Base-by-base conservation (phyloP, 2,113 vertebrate genomes). In the Nerophis ophidion region DNA sequence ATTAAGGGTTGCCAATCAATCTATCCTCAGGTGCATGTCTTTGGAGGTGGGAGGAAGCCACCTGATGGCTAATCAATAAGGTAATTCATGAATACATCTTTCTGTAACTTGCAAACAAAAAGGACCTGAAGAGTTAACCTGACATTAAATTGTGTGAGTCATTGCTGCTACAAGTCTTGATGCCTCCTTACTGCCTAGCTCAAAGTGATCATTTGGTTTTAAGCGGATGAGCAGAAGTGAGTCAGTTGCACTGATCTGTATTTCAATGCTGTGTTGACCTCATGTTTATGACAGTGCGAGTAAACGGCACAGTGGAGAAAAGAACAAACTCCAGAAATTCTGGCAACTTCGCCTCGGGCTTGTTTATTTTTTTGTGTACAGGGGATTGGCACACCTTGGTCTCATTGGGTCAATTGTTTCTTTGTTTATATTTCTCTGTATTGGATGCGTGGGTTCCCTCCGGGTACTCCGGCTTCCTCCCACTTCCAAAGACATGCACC, bases 261-360 rank as follows among this genome's bases (percentile, higher is more conserved):
- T 84, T 83, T 81, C 75, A 73, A 76, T 66, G 49, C 72, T 68
- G 62, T 57, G 54, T 64, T 40, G 44, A 55, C 63, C 57, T 58
- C n/a, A 0, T 63, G 70, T 62, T 68, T 60, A 71, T 70, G 52
- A 48, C 69, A 63, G 55, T 71, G 65, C 44, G 35, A 68, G 68
- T 48, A 71, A 78, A 78, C 71, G 64, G 72, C 70, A 57, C 63
- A 67, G 61, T 60, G 62, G 70, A 73, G 64, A 64, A 71, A 76
- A 71, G 56, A 72, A 62, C 64, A 26, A 26, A 26, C 52, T 47
- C 44, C 13, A 70, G 80, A 59, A 74, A 47, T 7, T 36, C 75
- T 84, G 80, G 80, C 74, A 81, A 70, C 73, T 61, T 74, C 17
- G 81, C 86, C 83, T 13, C 14, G 14, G 82, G 53, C 82, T 82